phyloP scores from a whole-genome alignment of 2,888 invertebrate species.

The Neelides folsomi region DNA sequence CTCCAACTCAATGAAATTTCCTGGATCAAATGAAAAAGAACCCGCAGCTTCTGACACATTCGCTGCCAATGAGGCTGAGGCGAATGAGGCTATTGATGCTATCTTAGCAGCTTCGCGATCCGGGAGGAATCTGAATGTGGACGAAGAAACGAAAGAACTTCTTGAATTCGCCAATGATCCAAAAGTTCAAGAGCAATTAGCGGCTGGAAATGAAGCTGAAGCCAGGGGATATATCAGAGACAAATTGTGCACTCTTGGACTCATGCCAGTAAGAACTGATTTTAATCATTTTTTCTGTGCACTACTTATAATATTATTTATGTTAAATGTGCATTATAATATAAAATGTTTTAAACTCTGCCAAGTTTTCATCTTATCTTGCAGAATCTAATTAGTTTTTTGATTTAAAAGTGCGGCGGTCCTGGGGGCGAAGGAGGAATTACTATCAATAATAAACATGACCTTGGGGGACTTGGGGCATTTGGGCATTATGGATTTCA shows the following conservation, averaged over 20 bases:
- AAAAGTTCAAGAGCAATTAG: slow-evolving; percentile 8
- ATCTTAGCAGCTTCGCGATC: slow-evolving; percentile 14
- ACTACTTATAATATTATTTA: too few relatives aligned
- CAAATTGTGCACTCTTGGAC: slow-evolving; percentile 64
- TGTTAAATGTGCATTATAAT: too few relatives aligned
- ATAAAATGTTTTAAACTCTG: too few relatives aligned
- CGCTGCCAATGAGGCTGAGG: neutral
- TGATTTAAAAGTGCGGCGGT: too few relatives aligned
- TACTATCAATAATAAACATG: neutral
- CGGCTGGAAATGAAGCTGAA: slow-evolving; percentile 45
- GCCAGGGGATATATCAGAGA: slow-evolving; percentile 70
- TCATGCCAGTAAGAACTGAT: slow-evolving; percentile 39
- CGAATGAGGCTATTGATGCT: slow-evolving; percentile 11
- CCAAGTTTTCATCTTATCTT: too few relatives aligned
- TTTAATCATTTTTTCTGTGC: too few relatives aligned
- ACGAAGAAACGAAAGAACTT: slow-evolving; percentile 11
- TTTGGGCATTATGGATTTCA: neutral
- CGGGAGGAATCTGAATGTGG: slow-evolving; percentile 10
- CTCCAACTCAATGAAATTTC: too few relatives aligned
- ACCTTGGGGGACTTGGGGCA: neutral
- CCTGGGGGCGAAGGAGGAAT: neutral
- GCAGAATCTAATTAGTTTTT: too few relatives aligned
- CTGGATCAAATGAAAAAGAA: too few relatives aligned
- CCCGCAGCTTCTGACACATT: too few relatives aligned
- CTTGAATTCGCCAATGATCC: slow-evolving; percentile 7